Percentiles rank a stretch among this genome's conserved stretches.
Evolutionary conservation across 2,113 vertebrate species (phyloP).

Genomic region (Petroica traversi): DNA sequence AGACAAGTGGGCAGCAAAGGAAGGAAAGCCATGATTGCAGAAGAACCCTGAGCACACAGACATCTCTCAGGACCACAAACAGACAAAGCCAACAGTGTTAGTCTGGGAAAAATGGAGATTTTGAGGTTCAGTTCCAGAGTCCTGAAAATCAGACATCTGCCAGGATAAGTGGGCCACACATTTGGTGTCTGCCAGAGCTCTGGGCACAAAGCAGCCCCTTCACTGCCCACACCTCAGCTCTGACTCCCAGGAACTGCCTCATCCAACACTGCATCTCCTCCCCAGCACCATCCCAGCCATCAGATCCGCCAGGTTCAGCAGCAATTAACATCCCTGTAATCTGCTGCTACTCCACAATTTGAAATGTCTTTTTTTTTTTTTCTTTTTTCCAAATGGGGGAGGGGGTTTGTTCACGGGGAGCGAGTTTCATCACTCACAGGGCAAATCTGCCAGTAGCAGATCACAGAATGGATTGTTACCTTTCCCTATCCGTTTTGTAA

Average conservation of each 20-base stretch:
- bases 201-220: not conserved
- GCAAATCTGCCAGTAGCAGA: conserved; percentile 32
- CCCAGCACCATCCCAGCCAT: not conserved
- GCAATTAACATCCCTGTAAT: not conserved
- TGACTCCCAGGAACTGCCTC: not conserved
- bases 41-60: not conserved
- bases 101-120: not conserved
- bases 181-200: not conserved
- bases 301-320: not conserved
- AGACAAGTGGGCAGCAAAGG: not conserved
- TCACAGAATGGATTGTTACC: conserved; percentile 40
- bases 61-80: not conserved
- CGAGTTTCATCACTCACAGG: not conserved
- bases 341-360: not conserved
- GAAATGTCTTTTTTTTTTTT: not conserved
- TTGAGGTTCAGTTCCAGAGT: not conserved
- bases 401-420: not conserved
- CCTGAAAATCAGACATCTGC: not conserved
- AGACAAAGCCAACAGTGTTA: not conserved
- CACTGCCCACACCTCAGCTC: not conserved
- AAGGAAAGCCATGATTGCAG: not conserved
- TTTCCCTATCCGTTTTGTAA: conserved; percentile 54
- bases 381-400: not conserved
- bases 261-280: fast-evolving
- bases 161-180: not conserved